phyloP scores from a whole-genome alignment of 2,113 vertebrate genomes.

The Hippocampus guttulatus region DNA sequence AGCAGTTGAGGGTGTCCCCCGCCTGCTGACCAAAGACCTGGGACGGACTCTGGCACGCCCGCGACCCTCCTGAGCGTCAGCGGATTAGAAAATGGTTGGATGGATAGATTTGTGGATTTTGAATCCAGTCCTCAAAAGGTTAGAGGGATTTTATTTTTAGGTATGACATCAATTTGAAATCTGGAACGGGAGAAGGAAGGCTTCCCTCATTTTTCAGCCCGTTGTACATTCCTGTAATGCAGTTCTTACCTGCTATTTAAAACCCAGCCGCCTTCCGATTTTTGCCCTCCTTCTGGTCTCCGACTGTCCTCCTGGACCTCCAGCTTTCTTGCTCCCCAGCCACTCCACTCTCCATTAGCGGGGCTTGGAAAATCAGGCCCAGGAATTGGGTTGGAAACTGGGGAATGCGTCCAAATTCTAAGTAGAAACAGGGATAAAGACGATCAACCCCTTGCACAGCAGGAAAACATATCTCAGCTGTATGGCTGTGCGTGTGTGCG shows the following conservation, averaged over 20 bases:
- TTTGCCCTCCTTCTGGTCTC: constrained; percentile 20
- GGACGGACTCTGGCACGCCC: no score
- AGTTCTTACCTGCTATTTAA: constrained; percentile 11
- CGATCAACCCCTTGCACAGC: constrained; percentile 48
- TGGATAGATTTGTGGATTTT: no score
- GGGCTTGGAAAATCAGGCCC: constrained; percentile 57
- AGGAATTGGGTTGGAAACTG: constrained; percentile 69
- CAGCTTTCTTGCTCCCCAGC: constrained; percentile 60
- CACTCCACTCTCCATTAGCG: constrained; percentile 48
- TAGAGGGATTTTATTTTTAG: neutral
- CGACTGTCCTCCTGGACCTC: constrained; percentile 60
- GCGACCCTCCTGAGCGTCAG: no score
- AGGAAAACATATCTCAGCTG: constrained; percentile 58
- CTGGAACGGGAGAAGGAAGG: neutral
- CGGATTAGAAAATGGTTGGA: no score
- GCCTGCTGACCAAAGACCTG: no score
- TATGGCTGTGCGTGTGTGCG: constrained; percentile 18
- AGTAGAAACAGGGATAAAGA: constrained; percentile 71
- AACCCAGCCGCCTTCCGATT: neutral
- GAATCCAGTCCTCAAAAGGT: no score
- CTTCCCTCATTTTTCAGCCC: neutral
- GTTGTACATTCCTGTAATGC: neutral
- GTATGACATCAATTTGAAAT: neutral
- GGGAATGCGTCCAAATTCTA: constrained; percentile 58
- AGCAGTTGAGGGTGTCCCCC: no score